phyloP scores from a whole-genome alignment of 1,140 invertebrate species.

The Macrostomum lignano region DNA sequence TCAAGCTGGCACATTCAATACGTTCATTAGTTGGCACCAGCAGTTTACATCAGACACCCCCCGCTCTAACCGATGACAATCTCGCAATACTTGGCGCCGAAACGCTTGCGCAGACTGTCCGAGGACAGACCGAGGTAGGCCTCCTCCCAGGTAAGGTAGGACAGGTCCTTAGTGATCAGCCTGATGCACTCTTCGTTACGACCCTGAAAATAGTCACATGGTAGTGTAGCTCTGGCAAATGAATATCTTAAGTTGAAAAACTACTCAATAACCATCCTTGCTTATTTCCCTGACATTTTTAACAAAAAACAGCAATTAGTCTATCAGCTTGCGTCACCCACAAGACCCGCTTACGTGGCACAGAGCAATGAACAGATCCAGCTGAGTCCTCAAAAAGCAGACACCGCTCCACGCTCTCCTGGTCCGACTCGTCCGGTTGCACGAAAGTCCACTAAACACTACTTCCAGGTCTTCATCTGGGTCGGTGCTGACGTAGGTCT shows the following conservation, averaged over 20 bases:
- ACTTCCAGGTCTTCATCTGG: conserved; percentile 14
- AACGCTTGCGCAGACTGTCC: conserved; percentile 14
- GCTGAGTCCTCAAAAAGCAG: background rate
- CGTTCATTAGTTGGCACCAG: no score
- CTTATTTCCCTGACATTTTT: no score
- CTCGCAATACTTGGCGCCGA: conserved; percentile 22
- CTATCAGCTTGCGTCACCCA: background rate
- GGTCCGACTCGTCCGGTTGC: conserved; percentile 8
- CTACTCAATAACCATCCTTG: no score
- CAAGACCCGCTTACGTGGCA: background rate
- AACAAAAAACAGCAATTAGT: no score
- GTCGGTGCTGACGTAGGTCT: conserved; percentile 15
- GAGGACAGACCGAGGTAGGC: conserved; percentile 18
- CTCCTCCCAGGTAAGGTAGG: conserved; percentile 23
- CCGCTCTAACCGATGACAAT: conserved; percentile 23
- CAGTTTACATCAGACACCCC: no score
- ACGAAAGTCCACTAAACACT: conserved; percentile 16
- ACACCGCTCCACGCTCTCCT: no score
- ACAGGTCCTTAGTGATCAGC: conserved; percentile 19
- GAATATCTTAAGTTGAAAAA: no score
- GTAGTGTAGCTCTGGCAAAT: no score
- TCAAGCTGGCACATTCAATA: no score
- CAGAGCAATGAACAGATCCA: conserved; percentile 1
- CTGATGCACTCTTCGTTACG: conserved; percentile 20
- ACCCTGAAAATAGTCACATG: conserved; percentile 13